Base-by-base conservation (phyloP, 2,113 vertebrate species). In the Onychostruthus taczanowskii region DNA sequence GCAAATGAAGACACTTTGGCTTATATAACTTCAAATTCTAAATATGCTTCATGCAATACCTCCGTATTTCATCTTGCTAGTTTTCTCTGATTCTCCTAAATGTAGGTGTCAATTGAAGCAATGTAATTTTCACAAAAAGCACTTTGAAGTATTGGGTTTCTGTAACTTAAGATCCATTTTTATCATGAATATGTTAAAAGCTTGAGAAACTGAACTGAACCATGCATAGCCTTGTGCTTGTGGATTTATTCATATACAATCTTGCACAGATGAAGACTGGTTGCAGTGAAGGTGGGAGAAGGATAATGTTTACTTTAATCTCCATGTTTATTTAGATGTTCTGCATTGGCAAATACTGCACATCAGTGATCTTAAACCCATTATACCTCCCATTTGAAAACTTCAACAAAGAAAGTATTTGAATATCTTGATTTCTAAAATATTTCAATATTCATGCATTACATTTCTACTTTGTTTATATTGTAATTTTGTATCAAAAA, bases 401-500 rank as follows among this genome's bases (percentile, higher is more conserved):
- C 41, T 77, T 89, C 2, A n/a, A 47, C 2, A 30, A 72, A 46
- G 21, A 10, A 67, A 22, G 17, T 3, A 89, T 81, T 69, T 77
- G 4, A 74, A 20, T 66, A n/a, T 78, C 35, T 49, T 49, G n/a
- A 16, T 70, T 81, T 31, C 21, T 56, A 68, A 76, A 63, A n/a
- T 2, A 27, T 33, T 52, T 7, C 12, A 59, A 16, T 58, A 64
- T 31, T 68, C 4, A 23, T 7, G 13, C 2, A 10, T 55, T 37
- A 3, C 7, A 16, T 31, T 62, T 91, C 35, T 50, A 59, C 16
- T 73, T 86, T 18, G 41, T 39, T 12, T 69, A 49, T 66, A 33
- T n/a, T 24, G 6, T 56, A 46, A 17, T 8, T 16, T 39, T 67
- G 6, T 52, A 33, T 9, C 16, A 0, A 1, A 3, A 69, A 14